Conservation (phyloP, 2,888 invertebrate species). For the Metopia argyrocephala region DNA sequence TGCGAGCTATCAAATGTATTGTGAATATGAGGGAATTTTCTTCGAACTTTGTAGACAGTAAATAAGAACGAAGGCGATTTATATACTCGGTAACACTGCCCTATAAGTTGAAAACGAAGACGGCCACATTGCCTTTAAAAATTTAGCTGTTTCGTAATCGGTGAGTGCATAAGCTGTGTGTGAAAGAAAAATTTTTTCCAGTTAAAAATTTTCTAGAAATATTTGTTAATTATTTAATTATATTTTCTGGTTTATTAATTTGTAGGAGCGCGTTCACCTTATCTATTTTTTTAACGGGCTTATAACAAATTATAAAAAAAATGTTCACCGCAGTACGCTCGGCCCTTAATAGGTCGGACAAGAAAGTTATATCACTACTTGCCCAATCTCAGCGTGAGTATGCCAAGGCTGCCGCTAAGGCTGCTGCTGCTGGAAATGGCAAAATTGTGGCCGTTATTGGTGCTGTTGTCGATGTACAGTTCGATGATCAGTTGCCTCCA, state of each 20-base stretch:
- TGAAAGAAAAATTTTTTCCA: conserved; percentile 52
- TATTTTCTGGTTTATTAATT: conserved; percentile 31
- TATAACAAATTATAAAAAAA: conserved; percentile 55
- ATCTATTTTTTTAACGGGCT: conserved; percentile 58
- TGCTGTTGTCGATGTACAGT: conserved; percentile 97
- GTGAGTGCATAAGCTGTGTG: conserved; percentile 64
- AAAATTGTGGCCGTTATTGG: conserved; percentile 93
- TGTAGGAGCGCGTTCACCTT: conserved; percentile 59
- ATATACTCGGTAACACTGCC: conserved; percentile 66
- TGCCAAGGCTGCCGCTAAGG: conserved; percentile 69
- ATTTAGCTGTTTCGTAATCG: conserved; percentile 71
- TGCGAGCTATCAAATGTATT: conserved; percentile 19
- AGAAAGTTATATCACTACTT: conserved; percentile 71
- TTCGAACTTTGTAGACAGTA: conserved; percentile 48
- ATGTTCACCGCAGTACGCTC: conserved; percentile 70
- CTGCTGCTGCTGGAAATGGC: conserved; percentile 67
- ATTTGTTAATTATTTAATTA: conserved; percentile 39
- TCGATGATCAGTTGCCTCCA: conserved; percentile 91
- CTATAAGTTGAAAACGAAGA: conserved; percentile 65
- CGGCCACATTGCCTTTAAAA: conserved; percentile 68
- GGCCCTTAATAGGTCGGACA: conserved; percentile 69
- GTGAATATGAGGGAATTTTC: conserved; percentile 51
- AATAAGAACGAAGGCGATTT: conserved; percentile 47
- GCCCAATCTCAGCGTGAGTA: conserved; percentile 69
- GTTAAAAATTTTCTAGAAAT: conserved; percentile 55